Evolutionary conservation across 2,113 vertebrate species (phyloP).

Genomic region (Thryonomys swinderianus): DNA sequence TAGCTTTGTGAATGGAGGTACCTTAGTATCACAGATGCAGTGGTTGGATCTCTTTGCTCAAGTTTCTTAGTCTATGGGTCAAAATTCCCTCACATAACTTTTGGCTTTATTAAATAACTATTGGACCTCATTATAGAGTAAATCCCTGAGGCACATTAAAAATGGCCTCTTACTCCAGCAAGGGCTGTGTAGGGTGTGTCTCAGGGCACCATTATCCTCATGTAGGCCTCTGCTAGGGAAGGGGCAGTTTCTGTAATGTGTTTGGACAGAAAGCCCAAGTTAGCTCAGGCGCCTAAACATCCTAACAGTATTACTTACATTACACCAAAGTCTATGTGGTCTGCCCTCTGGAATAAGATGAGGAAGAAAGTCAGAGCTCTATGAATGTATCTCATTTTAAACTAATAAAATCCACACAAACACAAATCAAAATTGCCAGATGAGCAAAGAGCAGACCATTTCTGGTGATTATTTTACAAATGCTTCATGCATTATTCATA

Average conservation of each 20-base stretch:
- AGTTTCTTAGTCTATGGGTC: not conserved
- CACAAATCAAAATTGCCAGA: slow-evolving; percentile 52
- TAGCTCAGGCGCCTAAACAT: slow-evolving; percentile 30
- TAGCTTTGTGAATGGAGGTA: not conserved
- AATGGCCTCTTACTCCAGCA: not conserved
- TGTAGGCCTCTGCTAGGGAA: not conserved
- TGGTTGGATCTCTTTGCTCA: not conserved
- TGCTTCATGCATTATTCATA: slow-evolving; percentile 52
- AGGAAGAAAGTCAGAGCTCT: not conserved
- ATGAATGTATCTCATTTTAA: slow-evolving; percentile 55
- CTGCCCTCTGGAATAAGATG: slow-evolving; percentile 54
- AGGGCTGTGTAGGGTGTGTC: not conserved
- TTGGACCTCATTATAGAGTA: slow-evolving; percentile 16
- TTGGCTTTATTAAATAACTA: not conserved
- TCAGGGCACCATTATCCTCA: not conserved
- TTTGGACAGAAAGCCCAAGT: slow-evolving; percentile 46
- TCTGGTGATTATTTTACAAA: slow-evolving; percentile 59
- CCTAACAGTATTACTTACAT: slow-evolving; percentile 26
- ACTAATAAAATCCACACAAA: slow-evolving; percentile 67
- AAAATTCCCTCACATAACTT: not conserved
- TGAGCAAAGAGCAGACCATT: slow-evolving; percentile 49
- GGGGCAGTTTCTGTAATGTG: slow-evolving; percentile 14
- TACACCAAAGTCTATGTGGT: slow-evolving; percentile 22
- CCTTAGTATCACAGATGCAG: not conserved
- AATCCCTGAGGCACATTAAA: not conserved